A percentile compares a stretch with the other conserved stretches of the same genome.
Evolutionary conservation across 2,797 vertebrate species (phyloP).

Genomic region (Bryconaethiops microstoma): DNA sequence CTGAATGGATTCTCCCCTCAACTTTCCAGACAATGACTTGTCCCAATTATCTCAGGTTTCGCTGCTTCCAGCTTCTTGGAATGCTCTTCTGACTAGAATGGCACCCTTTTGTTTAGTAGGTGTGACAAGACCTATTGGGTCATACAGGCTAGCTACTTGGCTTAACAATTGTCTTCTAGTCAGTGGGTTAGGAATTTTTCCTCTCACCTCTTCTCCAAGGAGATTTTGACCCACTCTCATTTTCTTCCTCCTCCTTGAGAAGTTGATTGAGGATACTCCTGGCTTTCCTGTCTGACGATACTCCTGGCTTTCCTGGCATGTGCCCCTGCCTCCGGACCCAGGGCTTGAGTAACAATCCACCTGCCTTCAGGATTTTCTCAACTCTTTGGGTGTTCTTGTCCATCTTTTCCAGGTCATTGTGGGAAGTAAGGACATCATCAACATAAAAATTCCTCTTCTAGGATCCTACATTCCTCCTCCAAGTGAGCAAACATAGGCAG

Average conservation of each 20-base stretch:
- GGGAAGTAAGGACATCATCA: slow-evolving; percentile 21
- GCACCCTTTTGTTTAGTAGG: slow-evolving; percentile 40
- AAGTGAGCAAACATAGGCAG: slow-evolving; percentile 8
- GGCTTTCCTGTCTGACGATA: too few relatives aligned
- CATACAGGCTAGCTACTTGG: background rate
- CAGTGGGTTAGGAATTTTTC: background rate
- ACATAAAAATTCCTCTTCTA: too few relatives aligned
- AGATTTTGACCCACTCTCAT: background rate
- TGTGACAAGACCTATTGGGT: slow-evolving; percentile 1
- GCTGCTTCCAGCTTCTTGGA: slow-evolving; percentile 24
- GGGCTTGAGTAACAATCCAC: background rate
- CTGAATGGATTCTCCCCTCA: slow-evolving; percentile 20
- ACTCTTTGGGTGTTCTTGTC: background rate
- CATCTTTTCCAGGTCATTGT: slow-evolving; percentile 1
- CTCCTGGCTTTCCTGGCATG: background rate
- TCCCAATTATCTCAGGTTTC: slow-evolving; percentile 21
- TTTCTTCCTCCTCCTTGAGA: background rate
- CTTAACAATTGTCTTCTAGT: background rate
- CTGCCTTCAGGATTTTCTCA: slow-evolving; percentile 13
- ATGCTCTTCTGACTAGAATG: slow-evolving; percentile 37
- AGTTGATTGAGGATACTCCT: too few relatives aligned
- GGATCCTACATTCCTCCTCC: background rate
- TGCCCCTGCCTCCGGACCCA: slow-evolving; percentile 20
- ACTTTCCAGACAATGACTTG: slow-evolving; percentile 2
- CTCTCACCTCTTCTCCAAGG: background rate